Evolutionary conservation across 1,140 invertebrate genomes (phyloP).

Genomic region (Samia ricini): DNA sequence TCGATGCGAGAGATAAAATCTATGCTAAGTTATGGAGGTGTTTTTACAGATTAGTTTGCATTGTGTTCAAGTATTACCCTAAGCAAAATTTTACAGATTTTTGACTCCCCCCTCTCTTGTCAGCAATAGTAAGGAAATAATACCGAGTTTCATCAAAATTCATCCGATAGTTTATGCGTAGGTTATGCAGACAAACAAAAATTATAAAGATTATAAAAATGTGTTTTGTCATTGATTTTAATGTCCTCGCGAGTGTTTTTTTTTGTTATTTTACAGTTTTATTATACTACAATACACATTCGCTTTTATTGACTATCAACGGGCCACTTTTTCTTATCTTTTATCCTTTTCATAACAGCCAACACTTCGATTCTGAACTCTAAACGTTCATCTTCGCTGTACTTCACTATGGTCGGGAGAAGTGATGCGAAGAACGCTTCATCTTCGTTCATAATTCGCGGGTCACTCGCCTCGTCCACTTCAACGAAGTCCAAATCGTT

Average conservation of each 20-base stretch:
- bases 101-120: too few relatives aligned
- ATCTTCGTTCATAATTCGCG: conserved; percentile 67
- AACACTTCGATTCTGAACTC: conserved; percentile 66
- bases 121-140: too few relatives aligned
- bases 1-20: too few relatives aligned
- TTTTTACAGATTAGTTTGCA: too few relatives aligned
- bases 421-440: conserved; percentile 69
- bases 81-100: too few relatives aligned
- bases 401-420: conserved; percentile 61
- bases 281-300: neutral
- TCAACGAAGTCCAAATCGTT: conserved; percentile 45
- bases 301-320: neutral
- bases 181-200: too few relatives aligned
- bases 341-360: conserved; percentile 61
- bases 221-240: neutral
- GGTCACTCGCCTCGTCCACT: conserved; percentile 44
- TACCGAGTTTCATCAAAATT: too few relatives aligned
- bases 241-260: neutral
- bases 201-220: too few relatives aligned
- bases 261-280: too few relatives aligned
- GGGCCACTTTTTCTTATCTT: conserved; percentile 47
- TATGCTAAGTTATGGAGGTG: too few relatives aligned
- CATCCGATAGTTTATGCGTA: too few relatives aligned
- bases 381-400: conserved; percentile 60
- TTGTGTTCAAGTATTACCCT: too few relatives aligned